Evolutionary conservation across 2,888 invertebrate species (phyloP), one percentile per base, ranked within the genome.

Genomic region (Amiota mariae): DNA sequence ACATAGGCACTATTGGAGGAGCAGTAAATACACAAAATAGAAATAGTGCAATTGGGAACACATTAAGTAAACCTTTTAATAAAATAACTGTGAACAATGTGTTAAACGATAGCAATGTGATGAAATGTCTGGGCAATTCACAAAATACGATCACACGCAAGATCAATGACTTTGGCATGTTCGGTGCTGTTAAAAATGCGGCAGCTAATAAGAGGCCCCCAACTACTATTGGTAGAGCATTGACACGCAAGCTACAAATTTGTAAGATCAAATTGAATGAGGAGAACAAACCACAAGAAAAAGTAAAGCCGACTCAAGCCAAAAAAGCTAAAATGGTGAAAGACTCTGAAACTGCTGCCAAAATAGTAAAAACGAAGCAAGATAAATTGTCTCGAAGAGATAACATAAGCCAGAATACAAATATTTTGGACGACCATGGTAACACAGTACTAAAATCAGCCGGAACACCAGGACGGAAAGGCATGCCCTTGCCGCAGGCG

Each of bases 401-500:
- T 36, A 6, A 36, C 6, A 6, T 36, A 36, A 6, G 4, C 2
- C 36, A 36, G 0, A 36, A 36, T 36, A 36, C 36, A 36, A 36
- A 0, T 36, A 6, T 36, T 36, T 36, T 36, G 36, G 36, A 36
- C 36, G 6, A 36, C 36, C 36, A 6, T 2, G 6, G 6, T 18
- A 6, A 10, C 12, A 71, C 48, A 1, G 20, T 24, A 18, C 4
- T 20, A 2, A 71, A 78, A 9, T 73, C 80, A 4, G 73, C 75
- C 0, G 87, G 88, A 0, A 87, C 87, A 0, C 87, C 88, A 1
- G 88, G 89, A 0, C 84, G 89, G 13, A 90, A 89, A 49, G 88
- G 89, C 0, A 71, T 93, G 74, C 93, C 95, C 3, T 94, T 94
- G 70, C 95, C 95, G 0, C 92, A 95, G 24, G 95, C 97, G 0